Evolutionary conservation across 2,888 invertebrate species (phyloP).

Genomic region (Scaptomyza tumidula): DNA sequence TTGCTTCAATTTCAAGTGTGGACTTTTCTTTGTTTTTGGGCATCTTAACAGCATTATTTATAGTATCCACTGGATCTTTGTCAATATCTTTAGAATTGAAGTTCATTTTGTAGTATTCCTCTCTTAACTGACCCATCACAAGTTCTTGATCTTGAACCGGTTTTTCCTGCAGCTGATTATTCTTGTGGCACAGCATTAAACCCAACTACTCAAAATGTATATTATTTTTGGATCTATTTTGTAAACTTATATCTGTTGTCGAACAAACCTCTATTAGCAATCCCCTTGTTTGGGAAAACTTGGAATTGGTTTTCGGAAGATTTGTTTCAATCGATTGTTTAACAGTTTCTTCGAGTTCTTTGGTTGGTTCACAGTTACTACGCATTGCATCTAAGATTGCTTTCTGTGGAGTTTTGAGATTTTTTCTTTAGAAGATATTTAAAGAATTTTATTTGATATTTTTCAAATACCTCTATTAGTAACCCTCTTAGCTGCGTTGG

Average conservation of each 20-base stretch:
- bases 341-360: not conserved
- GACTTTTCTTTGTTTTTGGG: not conserved
- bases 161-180: not conserved
- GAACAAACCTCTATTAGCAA: conserved; percentile 18
- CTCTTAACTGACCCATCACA: not conserved
- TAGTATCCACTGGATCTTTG: not conserved
- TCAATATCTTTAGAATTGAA: not conserved
- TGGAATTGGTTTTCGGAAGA: not conserved
- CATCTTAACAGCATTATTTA: not conserved
- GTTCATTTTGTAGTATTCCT: conserved; percentile 1
- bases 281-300: not conserved
- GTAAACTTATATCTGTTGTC: too few species aligned
- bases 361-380: conserved; percentile 6
- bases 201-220: conserved; percentile 12
- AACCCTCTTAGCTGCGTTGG: conserved; percentile 20
- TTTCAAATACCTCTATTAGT: conserved; percentile 38
- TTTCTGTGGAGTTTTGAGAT: conserved; percentile 12
- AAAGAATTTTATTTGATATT: not conserved
- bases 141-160: not conserved
- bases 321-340: not conserved
- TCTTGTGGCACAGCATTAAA: not conserved
- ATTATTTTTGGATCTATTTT: not conserved
- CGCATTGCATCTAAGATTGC: conserved; percentile 11
- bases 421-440: not conserved
- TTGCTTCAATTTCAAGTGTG: not conserved